Evolutionary conservation across 64 coral and sea anemone genomes (phyloP).

Genomic region (Porites australiensis): DNA sequence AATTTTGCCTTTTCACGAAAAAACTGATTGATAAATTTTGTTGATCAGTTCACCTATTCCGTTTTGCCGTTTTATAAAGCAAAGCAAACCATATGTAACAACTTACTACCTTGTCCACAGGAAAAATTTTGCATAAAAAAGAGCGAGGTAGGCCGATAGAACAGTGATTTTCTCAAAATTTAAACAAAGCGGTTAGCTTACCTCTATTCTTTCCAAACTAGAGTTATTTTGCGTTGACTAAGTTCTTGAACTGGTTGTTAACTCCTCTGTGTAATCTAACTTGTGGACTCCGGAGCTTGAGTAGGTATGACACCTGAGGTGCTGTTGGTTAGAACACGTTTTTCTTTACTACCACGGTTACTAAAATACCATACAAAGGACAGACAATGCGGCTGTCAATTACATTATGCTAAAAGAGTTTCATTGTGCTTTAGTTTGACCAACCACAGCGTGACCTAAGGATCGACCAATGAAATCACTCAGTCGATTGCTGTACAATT

Average conservation of each 20-base stretch:
- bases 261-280: not conserved
- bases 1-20: not conserved
- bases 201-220: not conserved
- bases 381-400: constrained; percentile 50
- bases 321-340: constrained; percentile 45
- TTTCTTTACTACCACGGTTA: constrained; percentile 20
- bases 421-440: constrained; percentile 30
- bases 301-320: constrained; percentile 8
- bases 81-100: constrained; percentile 10
- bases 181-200: constrained; percentile 10
- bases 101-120: not conserved
- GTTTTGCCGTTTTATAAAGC: not conserved
- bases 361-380: constrained; percentile 46
- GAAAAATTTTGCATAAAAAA: not conserved
- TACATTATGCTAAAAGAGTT: constrained; percentile 61
- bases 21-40: constrained; percentile 1
- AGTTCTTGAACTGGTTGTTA: not conserved
- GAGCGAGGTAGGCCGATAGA: not conserved
- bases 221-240: not conserved
- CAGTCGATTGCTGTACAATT: not conserved
- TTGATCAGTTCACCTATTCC: not conserved
- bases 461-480: constrained; percentile 13
- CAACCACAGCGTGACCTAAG: not conserved
- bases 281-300: not conserved
- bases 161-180: constrained; percentile 4